Conservation (phyloP, 1,140 invertebrate genomes). For the Drosophila nikananu region DNA sequence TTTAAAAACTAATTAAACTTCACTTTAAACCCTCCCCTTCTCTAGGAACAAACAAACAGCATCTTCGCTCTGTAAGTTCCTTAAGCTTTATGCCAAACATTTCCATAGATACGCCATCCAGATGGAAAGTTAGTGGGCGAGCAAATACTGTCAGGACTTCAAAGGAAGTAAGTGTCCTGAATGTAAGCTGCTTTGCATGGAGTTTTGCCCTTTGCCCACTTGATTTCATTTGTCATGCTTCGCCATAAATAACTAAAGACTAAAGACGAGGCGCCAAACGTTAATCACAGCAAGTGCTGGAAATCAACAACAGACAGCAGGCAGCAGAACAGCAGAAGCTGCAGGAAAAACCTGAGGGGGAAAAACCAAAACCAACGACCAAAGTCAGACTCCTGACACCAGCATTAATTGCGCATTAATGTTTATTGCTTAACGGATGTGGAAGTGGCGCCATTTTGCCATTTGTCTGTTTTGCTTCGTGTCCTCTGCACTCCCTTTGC, state of each 20-base stretch:
- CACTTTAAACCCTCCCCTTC: neutral
- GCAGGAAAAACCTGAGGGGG: neutral
- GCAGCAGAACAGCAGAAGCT: neutral
- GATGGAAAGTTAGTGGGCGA: conserved; percentile 17
- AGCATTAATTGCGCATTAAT: conserved; percentile 82
- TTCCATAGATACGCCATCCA: conserved; percentile 16
- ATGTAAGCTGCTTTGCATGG: conserved; percentile 42
- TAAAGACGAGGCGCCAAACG: conserved; percentile 57
- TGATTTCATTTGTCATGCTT: conserved; percentile 48
- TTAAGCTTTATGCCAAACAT: conserved; percentile 13
- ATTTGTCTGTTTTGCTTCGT: conserved; percentile 41
- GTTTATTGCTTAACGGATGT: conserved; percentile 79
- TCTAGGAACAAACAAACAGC: neutral
- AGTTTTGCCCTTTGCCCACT: conserved; percentile 24
- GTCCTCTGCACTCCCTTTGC: neutral
- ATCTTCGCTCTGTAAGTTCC: neutral
- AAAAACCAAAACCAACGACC: conserved; percentile 22
- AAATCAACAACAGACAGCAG: conserved; percentile 70
- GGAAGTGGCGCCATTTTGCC: conserved; percentile 78
- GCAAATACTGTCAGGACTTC: conserved; percentile 29
- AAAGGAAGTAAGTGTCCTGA: conserved; percentile 20
- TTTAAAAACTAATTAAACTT: neutral
- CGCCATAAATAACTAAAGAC: conserved; percentile 65
- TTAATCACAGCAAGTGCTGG: conserved; percentile 68
- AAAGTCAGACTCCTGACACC: conserved; percentile 60